Base-by-base conservation (phyloP, 2,113 vertebrate species). In the Pachyramphus minor region DNA sequence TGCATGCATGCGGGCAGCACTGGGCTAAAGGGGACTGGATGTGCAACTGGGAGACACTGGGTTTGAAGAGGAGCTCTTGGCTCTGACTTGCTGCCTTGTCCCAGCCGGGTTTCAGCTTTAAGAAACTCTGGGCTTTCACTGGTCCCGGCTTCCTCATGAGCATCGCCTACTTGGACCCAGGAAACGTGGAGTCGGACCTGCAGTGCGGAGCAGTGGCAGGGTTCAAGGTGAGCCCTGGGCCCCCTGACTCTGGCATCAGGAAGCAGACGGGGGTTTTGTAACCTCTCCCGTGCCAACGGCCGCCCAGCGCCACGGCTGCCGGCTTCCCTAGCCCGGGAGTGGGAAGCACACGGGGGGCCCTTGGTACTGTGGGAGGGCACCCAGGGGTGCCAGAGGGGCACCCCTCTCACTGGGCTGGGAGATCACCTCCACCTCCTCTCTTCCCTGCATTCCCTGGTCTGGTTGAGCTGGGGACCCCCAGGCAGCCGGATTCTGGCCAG, bases 81-180 rank as follows among this genome's bases (percentile, higher is more conserved):
- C 52, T 50, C 77, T 93, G 85, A 95, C 19, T 37, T 4, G 10
- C 31, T 62, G 56, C 44, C 56, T 63, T 5, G 28, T 35, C 24
- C 16, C 95, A 98, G 98, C 84, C 96, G 1, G 92, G 96, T 3
- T 98, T 98, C 97, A 98, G 98, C 93, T 96, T 98, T 14, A 96
- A 96, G 92, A 98, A 98, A 76, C 97, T 98, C 41, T 98, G 98
- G 98, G 98, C 98, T 27, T 98, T 98, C 97, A 98, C 98, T 0
- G 98, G 98, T 17, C 98, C 98, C 0, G 98, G 98, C 6, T 98
- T 98, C 87, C 98, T 98, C 81, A 98, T 98, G 98, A 98, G 98
- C 96, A 98, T 98, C n/a, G 98, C 98, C 23, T 98, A 98, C 84
- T 87, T 98, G 96, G 98, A 98, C 78, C 98, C 98, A 0, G 98